These are phyloP conservation scores for Apamea anceps DNA, from an alignment of 2,888 invertebrate genomes.

Conservation along the genomic window DNA sequence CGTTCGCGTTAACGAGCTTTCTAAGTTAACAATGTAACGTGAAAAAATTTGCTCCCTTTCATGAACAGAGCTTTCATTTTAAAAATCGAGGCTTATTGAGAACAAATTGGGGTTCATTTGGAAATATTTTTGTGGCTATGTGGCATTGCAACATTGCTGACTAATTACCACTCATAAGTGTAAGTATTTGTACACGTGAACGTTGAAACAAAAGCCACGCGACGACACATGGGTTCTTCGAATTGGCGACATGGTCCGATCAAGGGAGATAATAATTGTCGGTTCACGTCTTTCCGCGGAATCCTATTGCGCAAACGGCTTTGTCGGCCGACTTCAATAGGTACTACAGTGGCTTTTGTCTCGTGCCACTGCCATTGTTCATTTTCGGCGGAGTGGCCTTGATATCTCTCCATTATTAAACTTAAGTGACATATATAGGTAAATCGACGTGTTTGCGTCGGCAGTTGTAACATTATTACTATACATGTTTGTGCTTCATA, in stretches of 20 bases:
- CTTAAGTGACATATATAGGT: conserved; percentile 77
- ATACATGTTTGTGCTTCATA: conserved; percentile 16
- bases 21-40: conserved; percentile 87
- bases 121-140: conserved; percentile 60
- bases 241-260: conserved; percentile 85
- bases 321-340: conserved; percentile 87
- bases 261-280: conserved; percentile 88
- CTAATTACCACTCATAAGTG: conserved; percentile 55
- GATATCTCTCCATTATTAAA: conserved; percentile 84
- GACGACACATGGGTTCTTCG: conserved; percentile 78
- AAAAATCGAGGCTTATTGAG: conserved; percentile 66
- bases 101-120: conserved; percentile 57
- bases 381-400: conserved; percentile 84
- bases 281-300: conserved; percentile 89
- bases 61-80: conserved; percentile 64
- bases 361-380: conserved; percentile 88
- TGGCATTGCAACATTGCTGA: conserved; percentile 48
- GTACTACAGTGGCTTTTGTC: conserved; percentile 85
- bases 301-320: conserved; percentile 90
- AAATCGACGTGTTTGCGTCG: conserved; percentile 53
- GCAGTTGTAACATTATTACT: conserved; percentile 10
- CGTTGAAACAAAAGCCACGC: conserved; percentile 71
- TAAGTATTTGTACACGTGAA: conserved; percentile 51
- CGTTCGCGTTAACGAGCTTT: conserved; percentile 88
- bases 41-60: conserved; percentile 82